phyloP scores from a whole-genome alignment of 2,888 invertebrate genomes.

The Norana najaformis region DNA sequence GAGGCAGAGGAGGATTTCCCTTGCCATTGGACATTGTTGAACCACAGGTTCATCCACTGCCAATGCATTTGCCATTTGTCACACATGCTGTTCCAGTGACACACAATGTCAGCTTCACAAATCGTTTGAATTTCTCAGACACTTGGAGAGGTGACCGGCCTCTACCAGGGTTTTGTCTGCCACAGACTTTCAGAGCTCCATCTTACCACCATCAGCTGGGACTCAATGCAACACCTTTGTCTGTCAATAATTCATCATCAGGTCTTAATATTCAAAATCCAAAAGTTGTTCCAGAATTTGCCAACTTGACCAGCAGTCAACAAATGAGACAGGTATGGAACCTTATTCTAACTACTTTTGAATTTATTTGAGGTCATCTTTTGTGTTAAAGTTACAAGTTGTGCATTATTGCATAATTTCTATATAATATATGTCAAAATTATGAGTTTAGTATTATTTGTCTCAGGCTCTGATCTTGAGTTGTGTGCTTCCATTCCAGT shows the following conservation, averaged over 20 bases:
- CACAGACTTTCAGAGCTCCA: neutral
- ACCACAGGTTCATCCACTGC: neutral
- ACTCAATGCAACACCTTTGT: neutral
- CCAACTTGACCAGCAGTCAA: neutral
- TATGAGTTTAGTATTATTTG: no score
- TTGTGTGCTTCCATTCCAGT: no score
- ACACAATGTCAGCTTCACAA: neutral
- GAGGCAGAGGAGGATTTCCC: neutral
- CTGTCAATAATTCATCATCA: neutral
- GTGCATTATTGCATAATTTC: neutral
- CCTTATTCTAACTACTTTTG: neutral
- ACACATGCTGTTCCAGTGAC: neutral
- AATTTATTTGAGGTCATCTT: no score
- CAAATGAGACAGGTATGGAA: no score
- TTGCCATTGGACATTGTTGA: slow-evolving; percentile 8
- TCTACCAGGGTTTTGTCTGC: neutral
- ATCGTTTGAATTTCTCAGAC: neutral
- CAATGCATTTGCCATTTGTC: neutral
- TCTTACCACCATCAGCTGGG: neutral
- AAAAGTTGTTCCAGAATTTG: neutral
- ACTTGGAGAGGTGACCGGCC: neutral
- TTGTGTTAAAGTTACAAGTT: no score
- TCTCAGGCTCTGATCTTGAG: no score
- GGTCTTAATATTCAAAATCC: neutral
- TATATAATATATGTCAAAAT: no score